These are phyloP conservation scores for Choloepus hoffmanni DNA, from an alignment of 2,113 vertebrate species.

Conservation along the genomic window DNA sequence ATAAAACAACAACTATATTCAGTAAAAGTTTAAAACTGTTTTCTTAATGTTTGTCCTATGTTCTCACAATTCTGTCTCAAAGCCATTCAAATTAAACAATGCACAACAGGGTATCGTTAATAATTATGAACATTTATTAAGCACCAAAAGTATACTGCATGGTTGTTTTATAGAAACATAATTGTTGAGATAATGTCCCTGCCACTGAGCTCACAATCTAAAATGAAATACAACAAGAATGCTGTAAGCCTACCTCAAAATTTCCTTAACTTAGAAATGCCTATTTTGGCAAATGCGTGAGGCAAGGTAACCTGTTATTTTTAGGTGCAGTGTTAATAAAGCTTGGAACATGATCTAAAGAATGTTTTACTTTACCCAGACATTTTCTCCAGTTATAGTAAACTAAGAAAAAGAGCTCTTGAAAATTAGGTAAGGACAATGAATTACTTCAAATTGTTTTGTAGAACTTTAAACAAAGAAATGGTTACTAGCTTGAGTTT, in stretches of 20 bases:
- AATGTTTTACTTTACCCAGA: not conserved
- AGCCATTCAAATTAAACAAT: conserved; percentile 52
- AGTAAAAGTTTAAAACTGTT: not conserved
- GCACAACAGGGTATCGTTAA: conserved; percentile 33
- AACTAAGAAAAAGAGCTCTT: conserved; percentile 48
- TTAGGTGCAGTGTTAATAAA: conserved; percentile 55
- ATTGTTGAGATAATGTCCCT: conserved; percentile 58
- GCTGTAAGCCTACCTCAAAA: conserved; percentile 23
- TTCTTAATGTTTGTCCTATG: not conserved
- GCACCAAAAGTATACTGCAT: conserved; percentile 72
- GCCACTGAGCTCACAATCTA: conserved; percentile 74
- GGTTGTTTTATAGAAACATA: conserved; percentile 66
- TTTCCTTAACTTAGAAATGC: conserved; percentile 52
- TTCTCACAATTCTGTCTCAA: conserved; percentile 3
- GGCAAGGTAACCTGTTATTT: conserved; percentile 55
- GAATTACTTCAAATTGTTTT: conserved; percentile 44
- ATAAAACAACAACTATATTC: not conserved
- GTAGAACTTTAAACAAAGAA: not conserved
- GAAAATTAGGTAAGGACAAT: conserved; percentile 12
- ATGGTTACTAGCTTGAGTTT: not conserved
- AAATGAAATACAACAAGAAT: conserved; percentile 61
- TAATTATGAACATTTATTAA: conserved; percentile 77
- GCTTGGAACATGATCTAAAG: conserved; percentile 49
- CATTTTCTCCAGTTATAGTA: not conserved
- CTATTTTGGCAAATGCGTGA: conserved; percentile 63